Conservation (phyloP, 2,113 vertebrate genomes). For the Trematomus loennbergii region DNA sequence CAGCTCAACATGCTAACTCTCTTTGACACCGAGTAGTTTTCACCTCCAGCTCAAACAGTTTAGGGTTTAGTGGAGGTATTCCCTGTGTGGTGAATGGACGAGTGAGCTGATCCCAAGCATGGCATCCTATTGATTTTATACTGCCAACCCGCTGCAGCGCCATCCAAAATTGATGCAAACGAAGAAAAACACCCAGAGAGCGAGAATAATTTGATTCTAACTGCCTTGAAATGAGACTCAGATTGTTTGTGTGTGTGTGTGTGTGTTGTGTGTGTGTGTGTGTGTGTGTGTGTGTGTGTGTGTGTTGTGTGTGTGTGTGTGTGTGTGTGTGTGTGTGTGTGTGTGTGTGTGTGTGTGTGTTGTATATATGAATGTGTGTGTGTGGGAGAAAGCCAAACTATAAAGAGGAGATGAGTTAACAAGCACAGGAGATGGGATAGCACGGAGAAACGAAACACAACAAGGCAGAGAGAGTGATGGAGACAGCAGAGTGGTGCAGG, state of each 20-base stretch:
- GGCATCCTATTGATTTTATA: constrained; percentile 59
- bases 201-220: constrained; percentile 43
- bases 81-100: constrained; percentile 43
- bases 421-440: neutral
- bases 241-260: constrained; percentile 1
- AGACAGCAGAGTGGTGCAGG: neutral
- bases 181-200: constrained; percentile 29
- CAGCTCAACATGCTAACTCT: constrained; percentile 12
- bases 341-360: too few relatives aligned
- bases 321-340: too few relatives aligned
- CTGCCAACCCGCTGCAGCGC: constrained; percentile 35
- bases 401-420: constrained; percentile 4
- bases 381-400: neutral
- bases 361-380: too few relatives aligned
- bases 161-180: constrained; percentile 46
- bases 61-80: constrained; percentile 46
- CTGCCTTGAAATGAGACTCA: constrained; percentile 42
- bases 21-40: constrained; percentile 23
- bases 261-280: too few relatives aligned
- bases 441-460: neutral
- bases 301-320: too few relatives aligned
- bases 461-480: neutral
- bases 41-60: constrained; percentile 34
- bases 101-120: constrained; percentile 58
- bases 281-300: too few relatives aligned